Percentiles rank a stretch among this genome's conserved stretches.
phyloP scores from a whole-genome alignment of 2,797 vertebrate genomes.

The Lophius americanus region DNA sequence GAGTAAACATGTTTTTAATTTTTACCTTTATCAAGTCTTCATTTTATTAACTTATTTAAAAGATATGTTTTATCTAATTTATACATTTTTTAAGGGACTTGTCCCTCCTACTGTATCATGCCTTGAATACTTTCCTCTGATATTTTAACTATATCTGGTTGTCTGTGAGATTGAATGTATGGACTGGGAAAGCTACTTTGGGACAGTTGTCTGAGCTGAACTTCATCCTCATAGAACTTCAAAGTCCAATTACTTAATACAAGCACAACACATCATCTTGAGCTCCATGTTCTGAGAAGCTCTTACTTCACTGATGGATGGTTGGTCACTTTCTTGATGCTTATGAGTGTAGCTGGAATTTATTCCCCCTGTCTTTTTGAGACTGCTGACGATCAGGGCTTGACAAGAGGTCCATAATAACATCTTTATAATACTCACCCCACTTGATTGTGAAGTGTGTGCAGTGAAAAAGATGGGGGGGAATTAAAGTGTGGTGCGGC shows the following conservation, averaged over 20 bases:
- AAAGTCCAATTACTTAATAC: slow-evolving; percentile 57
- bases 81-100: too few relatives aligned
- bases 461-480: not conserved
- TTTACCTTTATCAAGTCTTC: too few relatives aligned
- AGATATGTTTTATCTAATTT: too few relatives aligned
- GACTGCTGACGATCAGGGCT: slow-evolving; percentile 51
- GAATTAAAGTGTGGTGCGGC: slow-evolving; percentile 13
- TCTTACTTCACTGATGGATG: slow-evolving; percentile 17
- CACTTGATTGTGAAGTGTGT: slow-evolving; percentile 40
- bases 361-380: slow-evolving; percentile 57
- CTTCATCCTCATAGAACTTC: slow-evolving; percentile 41
- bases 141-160: too few relatives aligned
- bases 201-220: too few relatives aligned
- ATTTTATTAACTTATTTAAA: too few relatives aligned
- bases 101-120: too few relatives aligned
- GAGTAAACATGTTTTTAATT: too few relatives aligned
- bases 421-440: slow-evolving; percentile 62
- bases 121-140: too few relatives aligned
- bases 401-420: slow-evolving; percentile 61
- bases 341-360: slow-evolving; percentile 43
- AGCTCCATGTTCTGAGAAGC: slow-evolving; percentile 35
- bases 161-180: too few relatives aligned
- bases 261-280: slow-evolving; percentile 49
- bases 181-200: too few relatives aligned
- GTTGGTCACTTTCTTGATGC: slow-evolving; percentile 19